Base-by-base conservation (phyloP, 2,888 invertebrate species). In the Zelleria hepariella region DNA sequence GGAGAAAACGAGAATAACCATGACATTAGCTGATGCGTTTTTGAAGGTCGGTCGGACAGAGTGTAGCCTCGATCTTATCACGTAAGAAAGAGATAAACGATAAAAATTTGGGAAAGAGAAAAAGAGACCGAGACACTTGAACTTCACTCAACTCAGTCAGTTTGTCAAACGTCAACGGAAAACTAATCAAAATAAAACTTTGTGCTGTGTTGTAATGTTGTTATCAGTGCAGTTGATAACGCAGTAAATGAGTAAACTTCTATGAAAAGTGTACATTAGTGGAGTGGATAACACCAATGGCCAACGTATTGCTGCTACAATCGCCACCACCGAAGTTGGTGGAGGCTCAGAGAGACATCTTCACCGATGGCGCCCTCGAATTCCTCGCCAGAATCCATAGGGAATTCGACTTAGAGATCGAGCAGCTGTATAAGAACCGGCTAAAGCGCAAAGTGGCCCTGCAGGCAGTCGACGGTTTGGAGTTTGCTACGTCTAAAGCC, bases 331-430 rank as follows among this genome's bases (percentile, higher is more conserved):
- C 78, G 55, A 91, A 89, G 64, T 74, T 91, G 61, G 89, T 90
- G 70, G 79, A 86, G 59, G 87, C 90, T 62, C 91, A 91, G 67
- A 82, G 81, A 62, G 75, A 75, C 58, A 76, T 93, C 61, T 91
- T 93, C 67, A 89, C 88, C 59, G 77, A 84, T 27, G 89, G 82
- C n/a, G 91, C 92, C 47, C 72, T 91, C 49, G 75, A 90, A 53
- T 93, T 93, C 75, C 66, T 93, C 59, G 75, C 75, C 5, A 84
- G 90, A 61, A 77, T 93, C 20, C 84, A 90, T 57, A 70, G 72
- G 26, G 68, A 84, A 62, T 92, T 91, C 73, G 86, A 91, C 68
- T 63, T 69, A 57, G 75, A 86, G 71, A 82, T 91, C 42, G 86
- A 90, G 26, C 64, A 80, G 63, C 75, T 91, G 49, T 90, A 80